Percentiles rank a stretch among this genome's conserved stretches.
These are phyloP conservation scores for Scartelaos histophorus DNA, from an alignment of 2,113 vertebrate species.

Conservation along the genomic window DNA sequence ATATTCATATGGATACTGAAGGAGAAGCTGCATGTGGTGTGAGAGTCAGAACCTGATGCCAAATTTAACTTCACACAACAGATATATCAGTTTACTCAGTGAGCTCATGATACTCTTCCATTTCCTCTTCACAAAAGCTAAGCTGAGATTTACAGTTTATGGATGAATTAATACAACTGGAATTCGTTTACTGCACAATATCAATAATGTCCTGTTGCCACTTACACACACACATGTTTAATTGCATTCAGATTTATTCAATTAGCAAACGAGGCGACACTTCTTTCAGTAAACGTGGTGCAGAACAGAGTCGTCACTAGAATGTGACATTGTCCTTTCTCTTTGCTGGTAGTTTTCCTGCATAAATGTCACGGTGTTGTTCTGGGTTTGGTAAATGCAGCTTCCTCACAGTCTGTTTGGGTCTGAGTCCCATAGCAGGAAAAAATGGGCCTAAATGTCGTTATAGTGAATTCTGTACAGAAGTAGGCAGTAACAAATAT, in stretches of 20 bases:
- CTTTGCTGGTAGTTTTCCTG: too few relatives aligned
- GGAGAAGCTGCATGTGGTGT: slow-evolving; percentile 9
- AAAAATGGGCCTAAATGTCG: too few relatives aligned
- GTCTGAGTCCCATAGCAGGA: too few relatives aligned
- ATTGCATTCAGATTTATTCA: neutral
- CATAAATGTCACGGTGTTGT: too few relatives aligned
- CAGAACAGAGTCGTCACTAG: too few relatives aligned
- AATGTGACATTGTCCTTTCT: too few relatives aligned
- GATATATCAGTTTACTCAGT: slow-evolving; percentile 17
- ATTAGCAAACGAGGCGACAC: too few relatives aligned
- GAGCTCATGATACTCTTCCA: slow-evolving; percentile 7
- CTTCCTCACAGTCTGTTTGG: too few relatives aligned
- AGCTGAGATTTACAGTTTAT: neutral
- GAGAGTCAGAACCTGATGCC: slow-evolving; percentile 12
- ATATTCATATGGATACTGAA: slow-evolving; percentile 25
- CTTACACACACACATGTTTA: neutral
- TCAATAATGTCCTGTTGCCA: neutral
- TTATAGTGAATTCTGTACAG: too few relatives aligned
- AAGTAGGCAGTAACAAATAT: neutral
- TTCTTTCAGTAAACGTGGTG: too few relatives aligned
- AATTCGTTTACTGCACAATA: neutral
- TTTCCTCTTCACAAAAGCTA: neutral
- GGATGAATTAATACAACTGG: neutral
- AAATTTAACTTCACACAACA: slow-evolving; percentile 29
- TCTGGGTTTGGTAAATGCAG: too few relatives aligned